Percentiles rank a stretch among this genome's conserved stretches.
Conservation (phyloP, 2,797 vertebrate species). For the Holocentrus rufus region DNA sequence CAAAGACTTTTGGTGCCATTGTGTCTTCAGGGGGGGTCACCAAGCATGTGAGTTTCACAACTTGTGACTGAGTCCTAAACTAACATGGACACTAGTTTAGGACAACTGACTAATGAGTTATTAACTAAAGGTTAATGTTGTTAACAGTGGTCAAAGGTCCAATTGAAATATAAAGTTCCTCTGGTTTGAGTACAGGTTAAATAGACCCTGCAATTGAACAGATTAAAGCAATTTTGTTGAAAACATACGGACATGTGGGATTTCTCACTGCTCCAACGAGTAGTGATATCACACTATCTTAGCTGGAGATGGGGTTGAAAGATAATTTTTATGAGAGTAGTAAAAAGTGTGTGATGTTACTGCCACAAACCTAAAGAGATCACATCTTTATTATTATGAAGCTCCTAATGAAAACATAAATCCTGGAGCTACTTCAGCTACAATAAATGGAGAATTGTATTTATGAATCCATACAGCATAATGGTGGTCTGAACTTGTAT, state of each 20-base stretch:
- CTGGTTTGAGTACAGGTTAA: no score
- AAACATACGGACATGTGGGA: no score
- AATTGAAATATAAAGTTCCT: no score
- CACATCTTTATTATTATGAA: neutral
- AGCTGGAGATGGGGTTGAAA: neutral
- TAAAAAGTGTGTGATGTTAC: no score
- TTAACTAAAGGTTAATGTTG: no score
- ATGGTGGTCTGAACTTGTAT: neutral
- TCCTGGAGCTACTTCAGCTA: neutral
- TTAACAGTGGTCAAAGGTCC: no score
- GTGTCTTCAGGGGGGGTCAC: constrained; percentile 1
- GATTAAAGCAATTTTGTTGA: no score
- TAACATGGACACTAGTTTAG: neutral
- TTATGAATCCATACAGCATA: neutral
- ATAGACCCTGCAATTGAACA: no score
- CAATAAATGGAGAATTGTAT: neutral
- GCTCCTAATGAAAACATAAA: neutral
- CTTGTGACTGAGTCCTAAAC: constrained; percentile 9
- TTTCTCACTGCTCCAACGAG: no score
- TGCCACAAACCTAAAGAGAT: neutral
- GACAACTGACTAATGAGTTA: neutral
- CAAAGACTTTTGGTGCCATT: constrained; percentile 6
- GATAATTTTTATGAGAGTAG: constrained; percentile 8
- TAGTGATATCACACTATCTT: no score
- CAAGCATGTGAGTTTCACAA: neutral